These are phyloP conservation scores for Drosophila miranda DNA, from an alignment of 1,140 invertebrate species.

Conservation along the genomic window DNA sequence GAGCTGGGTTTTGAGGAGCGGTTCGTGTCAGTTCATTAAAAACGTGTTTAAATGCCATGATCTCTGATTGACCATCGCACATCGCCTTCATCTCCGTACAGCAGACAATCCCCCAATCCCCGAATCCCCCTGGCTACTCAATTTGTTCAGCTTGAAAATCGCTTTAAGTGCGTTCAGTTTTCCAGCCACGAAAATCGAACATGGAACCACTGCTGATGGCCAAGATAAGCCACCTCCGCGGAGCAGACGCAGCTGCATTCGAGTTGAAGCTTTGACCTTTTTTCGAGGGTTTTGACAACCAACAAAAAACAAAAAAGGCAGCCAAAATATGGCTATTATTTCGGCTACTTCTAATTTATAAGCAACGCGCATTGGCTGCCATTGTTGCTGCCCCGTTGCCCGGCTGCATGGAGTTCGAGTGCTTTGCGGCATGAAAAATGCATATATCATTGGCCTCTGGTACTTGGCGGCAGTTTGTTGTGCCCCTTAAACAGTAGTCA, in stretches of 20 bases:
- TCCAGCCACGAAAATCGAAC: slow-evolving; percentile 47
- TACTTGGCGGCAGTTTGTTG: slow-evolving; percentile 73
- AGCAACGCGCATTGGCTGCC: slow-evolving; percentile 55
- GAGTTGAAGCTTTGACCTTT: slow-evolving; percentile 71
- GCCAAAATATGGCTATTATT: slow-evolving; percentile 76
- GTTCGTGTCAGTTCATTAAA: slow-evolving; percentile 1
- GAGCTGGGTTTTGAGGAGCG: not conserved
- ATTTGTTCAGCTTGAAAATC: slow-evolving; percentile 53
- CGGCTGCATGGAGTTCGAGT: slow-evolving; percentile 21
- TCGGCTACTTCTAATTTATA: slow-evolving; percentile 78
- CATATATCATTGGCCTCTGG: slow-evolving; percentile 78
- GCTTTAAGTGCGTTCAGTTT: slow-evolving; percentile 65
- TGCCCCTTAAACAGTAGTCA: slow-evolving; percentile 68
- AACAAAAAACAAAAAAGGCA: slow-evolving; percentile 29
- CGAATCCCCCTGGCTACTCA: slow-evolving; percentile 18
- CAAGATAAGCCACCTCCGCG: slow-evolving; percentile 65
- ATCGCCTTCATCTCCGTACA: slow-evolving; percentile 2
- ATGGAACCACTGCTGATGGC: slow-evolving; percentile 45
- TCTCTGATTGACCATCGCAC: slow-evolving; percentile 43
- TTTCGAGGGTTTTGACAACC: slow-evolving; percentile 55
- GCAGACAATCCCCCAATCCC: not conserved
- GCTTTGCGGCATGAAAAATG: slow-evolving; percentile 66
- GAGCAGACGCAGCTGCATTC: slow-evolving; percentile 63
- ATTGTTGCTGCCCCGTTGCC: slow-evolving; percentile 22
- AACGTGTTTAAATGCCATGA: slow-evolving; percentile 33